Percentiles rank a stretch among this genome's conserved stretches.
phyloP scores from a whole-genome alignment of 2,888 invertebrate species.

The Blastobasis lacticolella region DNA sequence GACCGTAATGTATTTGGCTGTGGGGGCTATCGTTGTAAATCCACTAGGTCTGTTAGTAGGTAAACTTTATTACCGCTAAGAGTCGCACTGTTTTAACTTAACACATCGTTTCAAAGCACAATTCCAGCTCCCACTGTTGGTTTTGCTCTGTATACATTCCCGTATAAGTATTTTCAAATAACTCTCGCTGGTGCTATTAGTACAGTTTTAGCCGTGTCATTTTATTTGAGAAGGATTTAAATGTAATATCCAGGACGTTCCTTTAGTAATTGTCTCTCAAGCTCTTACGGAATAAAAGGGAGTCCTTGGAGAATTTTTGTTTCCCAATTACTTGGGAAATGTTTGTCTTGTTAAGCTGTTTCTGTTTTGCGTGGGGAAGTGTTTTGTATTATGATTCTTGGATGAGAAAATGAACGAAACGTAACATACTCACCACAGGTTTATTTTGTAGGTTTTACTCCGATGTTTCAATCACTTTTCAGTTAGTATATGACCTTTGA shows the following conservation, averaged over 20 bases:
- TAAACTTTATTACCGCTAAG: conserved; percentile 22
- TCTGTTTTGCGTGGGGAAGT: too few relatives aligned
- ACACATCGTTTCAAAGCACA: conserved; percentile 17
- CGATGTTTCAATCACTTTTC: too few relatives aligned
- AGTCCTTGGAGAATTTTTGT: background rate
- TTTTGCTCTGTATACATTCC: conserved; percentile 1
- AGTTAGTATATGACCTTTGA: too few relatives aligned
- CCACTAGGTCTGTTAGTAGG: conserved; percentile 9
- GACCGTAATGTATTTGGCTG: conserved; percentile 10
- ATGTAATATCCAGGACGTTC: background rate
- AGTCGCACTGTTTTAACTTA: conserved; percentile 23
- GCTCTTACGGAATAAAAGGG: background rate
- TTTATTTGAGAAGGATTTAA: conserved; percentile 6
- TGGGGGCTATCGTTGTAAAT: conserved; percentile 1
- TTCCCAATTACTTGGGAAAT: background rate
- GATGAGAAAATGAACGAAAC: too few relatives aligned
- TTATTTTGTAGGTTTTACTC: too few relatives aligned
- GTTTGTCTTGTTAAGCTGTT: too few relatives aligned
- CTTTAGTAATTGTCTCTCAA: background rate
- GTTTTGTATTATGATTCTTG: too few relatives aligned
- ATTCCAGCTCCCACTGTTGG: conserved; percentile 8
- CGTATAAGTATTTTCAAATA: conserved; percentile 9
- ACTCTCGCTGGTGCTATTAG: conserved; percentile 2
- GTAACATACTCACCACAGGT: too few relatives aligned
- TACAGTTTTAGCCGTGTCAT: background rate